Percentiles rank a stretch among this genome's conserved stretches.
phyloP scores from a whole-genome alignment of 2,888 invertebrate species.

The Neoscelio sp. region DNA sequence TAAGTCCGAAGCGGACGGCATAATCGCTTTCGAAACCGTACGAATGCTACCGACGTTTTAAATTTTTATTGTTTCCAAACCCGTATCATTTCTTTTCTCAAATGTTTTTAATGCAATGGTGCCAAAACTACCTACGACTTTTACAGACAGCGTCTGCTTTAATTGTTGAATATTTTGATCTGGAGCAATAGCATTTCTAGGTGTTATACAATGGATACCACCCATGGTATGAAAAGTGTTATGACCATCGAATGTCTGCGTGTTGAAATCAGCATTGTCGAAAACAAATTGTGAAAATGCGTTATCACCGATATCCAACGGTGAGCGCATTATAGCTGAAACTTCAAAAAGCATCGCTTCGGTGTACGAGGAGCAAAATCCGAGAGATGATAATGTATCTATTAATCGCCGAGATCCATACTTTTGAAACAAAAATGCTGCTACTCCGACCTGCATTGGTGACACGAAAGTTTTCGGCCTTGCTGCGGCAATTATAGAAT shows the following conservation, averaged over 20 bases:
- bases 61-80: no score
- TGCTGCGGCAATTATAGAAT: slow-evolving; percentile 69
- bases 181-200: not conserved
- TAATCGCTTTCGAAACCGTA: no score
- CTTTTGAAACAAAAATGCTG: slow-evolving; percentile 53
- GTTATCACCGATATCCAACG: not conserved
- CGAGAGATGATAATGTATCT: slow-evolving; percentile 70
- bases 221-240: slow-evolving; percentile 63
- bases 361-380: slow-evolving; percentile 72
- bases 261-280: slow-evolving; percentile 51
- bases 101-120: slow-evolving; percentile 3
- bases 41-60: no score
- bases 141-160: no score
- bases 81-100: no score
- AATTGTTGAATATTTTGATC: no score
- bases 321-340: slow-evolving; percentile 54
- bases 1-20: no score
- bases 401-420: slow-evolving; percentile 69
- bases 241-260: slow-evolving; percentile 51
- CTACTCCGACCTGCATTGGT: slow-evolving; percentile 60
- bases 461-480: slow-evolving; percentile 76
- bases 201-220: slow-evolving; percentile 45
- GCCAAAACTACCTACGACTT: no score
- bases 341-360: slow-evolving; percentile 71
- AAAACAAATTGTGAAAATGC: slow-evolving; percentile 70